Conservation (phyloP, 2,888 invertebrate species). For the Xestia c-nigrum region DNA sequence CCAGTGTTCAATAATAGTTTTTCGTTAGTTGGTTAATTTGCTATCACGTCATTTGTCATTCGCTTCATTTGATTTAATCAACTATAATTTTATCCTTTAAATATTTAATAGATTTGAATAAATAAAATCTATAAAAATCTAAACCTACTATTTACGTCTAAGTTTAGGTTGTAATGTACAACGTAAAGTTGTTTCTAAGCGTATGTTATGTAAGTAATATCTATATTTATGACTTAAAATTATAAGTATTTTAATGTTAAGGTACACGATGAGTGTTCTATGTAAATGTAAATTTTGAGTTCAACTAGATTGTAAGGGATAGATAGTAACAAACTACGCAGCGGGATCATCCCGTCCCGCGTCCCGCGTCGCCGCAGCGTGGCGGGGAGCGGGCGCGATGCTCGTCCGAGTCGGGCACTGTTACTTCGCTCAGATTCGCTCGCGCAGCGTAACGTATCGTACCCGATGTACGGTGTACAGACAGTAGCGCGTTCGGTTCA, state of each 20-base stretch:
- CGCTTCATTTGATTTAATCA: slow-evolving; percentile 73
- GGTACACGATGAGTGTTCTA: slow-evolving; percentile 86
- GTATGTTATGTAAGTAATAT: slow-evolving; percentile 82
- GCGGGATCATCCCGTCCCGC: slow-evolving; percentile 58
- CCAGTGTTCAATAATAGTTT: slow-evolving; percentile 80
- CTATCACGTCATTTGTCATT: slow-evolving; percentile 70
- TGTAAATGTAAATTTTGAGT: slow-evolving; percentile 88
- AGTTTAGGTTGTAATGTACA: slow-evolving; percentile 84
- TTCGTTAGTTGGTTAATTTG: slow-evolving; percentile 71
- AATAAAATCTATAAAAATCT: slow-evolving; percentile 79
- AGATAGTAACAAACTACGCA: slow-evolving; percentile 72
- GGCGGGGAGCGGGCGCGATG: slow-evolving; percentile 48
- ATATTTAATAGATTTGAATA: slow-evolving; percentile 73
- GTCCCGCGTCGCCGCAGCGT: slow-evolving; percentile 20
- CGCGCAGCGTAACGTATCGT: slow-evolving; percentile 73
- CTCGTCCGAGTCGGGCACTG: slow-evolving; percentile 75
- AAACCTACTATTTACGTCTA: slow-evolving; percentile 86
- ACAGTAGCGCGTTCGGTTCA: slow-evolving; percentile 58
- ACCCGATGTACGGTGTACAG: slow-evolving; percentile 62
- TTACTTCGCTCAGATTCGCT: slow-evolving; percentile 87
- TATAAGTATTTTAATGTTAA: slow-evolving; percentile 85
- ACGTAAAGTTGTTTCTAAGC: slow-evolving; percentile 82
- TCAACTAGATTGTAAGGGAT: slow-evolving; percentile 82
- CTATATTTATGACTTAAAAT: slow-evolving; percentile 88
- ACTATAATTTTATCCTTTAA: slow-evolving; percentile 72